A percentile compares a stretch with the other conserved stretches of the same genome.
These are phyloP conservation scores for Hylia prasina DNA, from an alignment of 2,113 vertebrate species.

Conservation along the genomic window DNA sequence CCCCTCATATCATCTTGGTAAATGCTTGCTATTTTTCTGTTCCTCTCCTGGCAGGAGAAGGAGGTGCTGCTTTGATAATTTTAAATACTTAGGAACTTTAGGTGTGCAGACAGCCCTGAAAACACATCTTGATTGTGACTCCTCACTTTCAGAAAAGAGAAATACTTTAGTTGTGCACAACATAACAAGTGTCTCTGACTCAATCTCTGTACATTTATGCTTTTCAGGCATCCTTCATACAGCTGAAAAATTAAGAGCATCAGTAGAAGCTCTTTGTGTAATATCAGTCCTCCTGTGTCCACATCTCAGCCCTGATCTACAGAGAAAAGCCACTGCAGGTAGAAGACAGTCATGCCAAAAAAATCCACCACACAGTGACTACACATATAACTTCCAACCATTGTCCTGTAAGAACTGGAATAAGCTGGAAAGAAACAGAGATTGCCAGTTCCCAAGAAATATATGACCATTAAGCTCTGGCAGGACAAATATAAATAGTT, in stretches of 20 bases:
- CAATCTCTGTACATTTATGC: neutral
- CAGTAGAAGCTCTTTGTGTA: neutral
- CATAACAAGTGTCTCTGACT: neutral
- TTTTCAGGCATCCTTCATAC: neutral
- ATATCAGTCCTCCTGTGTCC: neutral
- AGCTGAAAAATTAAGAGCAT: neutral
- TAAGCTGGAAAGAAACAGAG: neutral
- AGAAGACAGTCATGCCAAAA: neutral
- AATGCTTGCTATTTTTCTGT: neutral
- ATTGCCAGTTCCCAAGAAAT: neutral
- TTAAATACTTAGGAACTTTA: neutral
- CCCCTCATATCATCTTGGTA: neutral
- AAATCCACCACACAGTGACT: neutral
- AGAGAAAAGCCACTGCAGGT: neutral
- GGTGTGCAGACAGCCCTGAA: neutral
- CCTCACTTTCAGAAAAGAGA: neutral
- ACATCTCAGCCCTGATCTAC: neutral
- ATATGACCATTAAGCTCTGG: neutral
- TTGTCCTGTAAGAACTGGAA: neutral
- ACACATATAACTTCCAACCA: neutral
- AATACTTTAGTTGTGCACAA: neutral
- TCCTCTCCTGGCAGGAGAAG: neutral
- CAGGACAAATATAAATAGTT: neutral
- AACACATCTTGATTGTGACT: neutral
- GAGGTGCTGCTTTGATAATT: neutral